A percentile compares a stretch with the other conserved stretches of the same genome.
Conservation (phyloP, 2,888 invertebrate genomes). For the Agrotis puta region DNA sequence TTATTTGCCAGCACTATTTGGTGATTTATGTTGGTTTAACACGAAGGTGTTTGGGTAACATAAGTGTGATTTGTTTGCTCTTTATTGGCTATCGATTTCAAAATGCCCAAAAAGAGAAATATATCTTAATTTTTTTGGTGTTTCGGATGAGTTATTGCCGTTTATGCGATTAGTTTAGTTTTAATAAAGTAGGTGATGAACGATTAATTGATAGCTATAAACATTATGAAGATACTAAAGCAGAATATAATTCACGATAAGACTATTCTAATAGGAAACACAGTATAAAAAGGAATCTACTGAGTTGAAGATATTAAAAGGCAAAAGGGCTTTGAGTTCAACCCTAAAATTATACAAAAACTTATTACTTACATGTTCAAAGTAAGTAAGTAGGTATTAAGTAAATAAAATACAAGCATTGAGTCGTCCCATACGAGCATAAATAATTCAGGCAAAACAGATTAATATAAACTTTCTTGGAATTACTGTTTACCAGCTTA, state of each 20-base stretch:
- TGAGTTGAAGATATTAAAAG: background rate
- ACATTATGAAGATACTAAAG: background rate
- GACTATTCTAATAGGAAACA: too few relatives aligned
- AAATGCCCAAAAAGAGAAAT: conserved; percentile 68
- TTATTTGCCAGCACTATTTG: conserved; percentile 86
- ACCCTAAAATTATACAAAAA: background rate
- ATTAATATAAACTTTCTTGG: conserved; percentile 28
- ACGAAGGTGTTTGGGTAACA: conserved; percentile 86
- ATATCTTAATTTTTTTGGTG: conserved; percentile 64
- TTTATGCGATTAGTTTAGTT: conserved; percentile 35
- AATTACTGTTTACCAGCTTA: conserved; percentile 25
- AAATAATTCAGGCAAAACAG: conserved; percentile 18
- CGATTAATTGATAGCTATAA: conserved; percentile 18
- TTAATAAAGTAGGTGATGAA: conserved; percentile 13
- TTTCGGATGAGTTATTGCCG: conserved; percentile 45
- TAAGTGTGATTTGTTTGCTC: conserved; percentile 85
- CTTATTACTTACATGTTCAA: background rate
- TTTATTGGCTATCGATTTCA: conserved; percentile 83
- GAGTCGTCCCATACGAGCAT: background rate
- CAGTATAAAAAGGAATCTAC: background rate
- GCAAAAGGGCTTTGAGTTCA: background rate
- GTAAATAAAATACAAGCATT: conserved; percentile 1
- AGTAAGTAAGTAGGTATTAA: conserved; percentile 9
- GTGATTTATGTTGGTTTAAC: conserved; percentile 88
- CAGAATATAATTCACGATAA: background rate